Base-by-base conservation (phyloP, 2,113 vertebrate species). In the Perognathus longimembris region DNA sequence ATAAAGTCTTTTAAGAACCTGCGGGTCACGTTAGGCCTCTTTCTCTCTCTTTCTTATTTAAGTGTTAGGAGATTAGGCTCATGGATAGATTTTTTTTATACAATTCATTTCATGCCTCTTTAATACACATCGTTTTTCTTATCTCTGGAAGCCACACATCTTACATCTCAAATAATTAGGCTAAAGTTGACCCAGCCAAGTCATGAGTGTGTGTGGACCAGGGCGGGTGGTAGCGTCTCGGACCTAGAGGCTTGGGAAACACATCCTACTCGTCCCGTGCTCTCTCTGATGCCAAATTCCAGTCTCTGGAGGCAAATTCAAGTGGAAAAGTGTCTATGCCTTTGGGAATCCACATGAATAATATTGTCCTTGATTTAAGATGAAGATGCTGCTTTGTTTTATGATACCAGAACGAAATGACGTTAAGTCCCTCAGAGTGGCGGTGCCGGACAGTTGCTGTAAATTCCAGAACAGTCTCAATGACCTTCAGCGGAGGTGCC, bases 61-160 rank as follows among this genome's bases (percentile, higher is more conserved):
- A 76, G 45, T 40, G 1, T 42, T 74, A 50, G 59, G 38, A 73
- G 38, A 88, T 77, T 59, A 89, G 74, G 70, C 4, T 85, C 36
- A 28, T 18, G 81, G 74, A 57, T 75, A 70, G 93, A 94, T 87
- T 85, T 81, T 91, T 95, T n/a, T n/a, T 11, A 63, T 21, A 45
- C 88, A 93, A 24, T 85, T 82, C 88, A 85, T 91, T 95, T 95
- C 90, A 88, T 83, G 87, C 61, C 70, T 36, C 57, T 88, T 93
- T 81, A 88, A 67, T 83, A 59, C 74, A n/a, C 45, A 24, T 20
- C 74, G n/a, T 88, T 94, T 93, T 88, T 85, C 84, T 93, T 75
- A 54, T 32, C 66, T 34, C 32, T 45, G 85, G 78, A 74, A 61
- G 57, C 89, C 71, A 36, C 50, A 76, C 71, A 91, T 45, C 78